These are phyloP conservation scores for Irena cyanogastra DNA, from an alignment of 2,113 vertebrate species.

Conservation along the genomic window DNA sequence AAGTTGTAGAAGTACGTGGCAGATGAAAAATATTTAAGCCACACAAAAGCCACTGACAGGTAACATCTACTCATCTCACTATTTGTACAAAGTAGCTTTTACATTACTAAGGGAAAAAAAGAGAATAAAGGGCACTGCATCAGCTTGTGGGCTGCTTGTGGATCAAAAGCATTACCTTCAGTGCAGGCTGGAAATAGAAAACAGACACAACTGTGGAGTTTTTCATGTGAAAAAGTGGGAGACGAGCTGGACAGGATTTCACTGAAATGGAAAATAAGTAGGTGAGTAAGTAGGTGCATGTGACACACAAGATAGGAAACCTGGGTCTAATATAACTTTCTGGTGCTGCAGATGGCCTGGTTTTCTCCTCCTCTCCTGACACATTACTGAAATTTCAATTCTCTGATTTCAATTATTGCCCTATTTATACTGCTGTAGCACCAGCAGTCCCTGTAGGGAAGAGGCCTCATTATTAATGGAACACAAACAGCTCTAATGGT, in stretches of 20 bases:
- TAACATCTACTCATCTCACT: slow-evolving; percentile 8
- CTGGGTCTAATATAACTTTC: slow-evolving; percentile 18
- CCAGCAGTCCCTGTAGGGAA: background rate
- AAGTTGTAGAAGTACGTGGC: background rate
- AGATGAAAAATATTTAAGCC: background rate
- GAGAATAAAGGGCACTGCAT: background rate
- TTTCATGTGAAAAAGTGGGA: slow-evolving; percentile 30
- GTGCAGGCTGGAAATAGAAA: slow-evolving; percentile 47
- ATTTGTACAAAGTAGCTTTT: slow-evolving; percentile 21
- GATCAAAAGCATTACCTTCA: slow-evolving; percentile 41
- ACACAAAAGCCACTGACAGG: background rate
- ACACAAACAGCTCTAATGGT: background rate
- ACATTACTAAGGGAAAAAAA: background rate
- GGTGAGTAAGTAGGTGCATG: slow-evolving; percentile 43
- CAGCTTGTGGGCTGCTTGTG: background rate
- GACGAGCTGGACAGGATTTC: slow-evolving; percentile 1
- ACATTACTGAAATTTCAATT: background rate
- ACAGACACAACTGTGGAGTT: background rate
- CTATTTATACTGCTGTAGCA: background rate
- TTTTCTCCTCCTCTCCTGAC: slow-evolving; percentile 18
- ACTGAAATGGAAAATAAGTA: slow-evolving; percentile 47
- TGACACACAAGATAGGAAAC: slow-evolving; percentile 40
- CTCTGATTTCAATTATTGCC: slow-evolving; percentile 55
- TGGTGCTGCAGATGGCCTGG: slow-evolving; percentile 31
- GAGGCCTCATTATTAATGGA: slow-evolving; percentile 3